Percentiles rank a stretch among this genome's conserved stretches.
phyloP scores from a whole-genome alignment of 2,797 vertebrate species.

The Leptoclinus maculatus region DNA sequence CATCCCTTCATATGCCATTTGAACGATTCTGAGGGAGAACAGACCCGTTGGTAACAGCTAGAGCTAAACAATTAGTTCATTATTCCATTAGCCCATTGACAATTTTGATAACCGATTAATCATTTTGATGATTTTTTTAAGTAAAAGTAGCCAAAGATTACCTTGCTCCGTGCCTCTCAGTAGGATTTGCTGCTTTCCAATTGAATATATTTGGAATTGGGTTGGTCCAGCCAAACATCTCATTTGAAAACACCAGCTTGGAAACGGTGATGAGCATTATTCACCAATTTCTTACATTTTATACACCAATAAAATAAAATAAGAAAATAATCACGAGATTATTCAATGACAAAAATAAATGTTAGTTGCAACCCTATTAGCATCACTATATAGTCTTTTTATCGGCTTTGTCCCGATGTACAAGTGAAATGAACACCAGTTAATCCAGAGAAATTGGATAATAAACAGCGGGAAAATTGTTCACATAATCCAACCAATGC shows the following conservation, averaged over 20 bases:
- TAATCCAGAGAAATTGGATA: neutral
- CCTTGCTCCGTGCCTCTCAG: neutral
- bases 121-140: neutral
- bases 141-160: neutral
- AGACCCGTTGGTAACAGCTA: neutral
- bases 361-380: neutral
- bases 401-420: neutral
- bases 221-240: neutral
- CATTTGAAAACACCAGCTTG: neutral
- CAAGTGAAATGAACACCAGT: neutral
- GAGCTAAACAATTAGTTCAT: neutral
- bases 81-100: neutral
- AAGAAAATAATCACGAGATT: neutral
- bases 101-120: neutral
- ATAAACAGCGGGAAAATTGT: neutral
- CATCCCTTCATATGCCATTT: neutral
- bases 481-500: neutral
- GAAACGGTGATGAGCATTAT: neutral
- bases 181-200: neutral
- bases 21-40: neutral
- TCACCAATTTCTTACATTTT: neutral
- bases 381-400: neutral
- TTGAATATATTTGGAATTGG: neutral
- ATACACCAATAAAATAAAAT: neutral
- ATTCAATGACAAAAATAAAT: neutral